These are phyloP conservation scores for Meteorus sp. DNA, from an alignment of 1,140 invertebrate genomes.

Conservation along the genomic window DNA sequence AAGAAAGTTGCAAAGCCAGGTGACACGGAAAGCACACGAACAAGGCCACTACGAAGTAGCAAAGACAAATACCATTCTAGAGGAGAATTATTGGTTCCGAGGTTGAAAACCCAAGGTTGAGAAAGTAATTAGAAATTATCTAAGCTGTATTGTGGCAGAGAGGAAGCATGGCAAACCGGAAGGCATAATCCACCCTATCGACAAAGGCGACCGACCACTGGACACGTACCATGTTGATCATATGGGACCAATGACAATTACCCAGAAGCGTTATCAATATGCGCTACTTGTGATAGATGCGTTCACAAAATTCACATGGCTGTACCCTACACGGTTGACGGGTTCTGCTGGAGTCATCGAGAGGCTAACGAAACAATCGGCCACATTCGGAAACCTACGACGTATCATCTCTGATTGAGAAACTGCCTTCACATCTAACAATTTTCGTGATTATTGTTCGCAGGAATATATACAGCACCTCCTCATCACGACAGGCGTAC, in stretches of 20 bases:
- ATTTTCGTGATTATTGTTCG: conserved; percentile 41
- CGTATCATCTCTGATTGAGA: conserved; percentile 44
- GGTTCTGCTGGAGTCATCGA: conserved; percentile 32
- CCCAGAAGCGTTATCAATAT: conserved; percentile 51
- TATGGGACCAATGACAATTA: conserved; percentile 39
- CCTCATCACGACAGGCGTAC: conserved; percentile 33
- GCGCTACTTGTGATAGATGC: conserved; percentile 45
- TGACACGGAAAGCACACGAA: conserved; percentile 17
- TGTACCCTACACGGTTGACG: conserved; percentile 43
- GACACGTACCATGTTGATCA: conserved; percentile 32
- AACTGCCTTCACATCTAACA: conserved; percentile 46
- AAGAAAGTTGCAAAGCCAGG: conserved; percentile 22
- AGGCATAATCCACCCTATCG: conserved; percentile 36
- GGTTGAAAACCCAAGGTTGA: conserved; percentile 29
- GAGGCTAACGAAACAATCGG: conserved; percentile 35
- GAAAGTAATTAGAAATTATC: conserved; percentile 38
- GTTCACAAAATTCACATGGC: conserved; percentile 52
- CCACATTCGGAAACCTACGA: conserved; percentile 44
- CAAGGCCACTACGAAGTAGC: conserved; percentile 14
- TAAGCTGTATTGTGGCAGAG: conserved; percentile 39
- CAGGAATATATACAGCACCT: conserved; percentile 40
- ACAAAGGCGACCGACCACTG: conserved; percentile 32
- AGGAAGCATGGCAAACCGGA: conserved; percentile 35
- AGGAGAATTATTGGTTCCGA: conserved; percentile 30
- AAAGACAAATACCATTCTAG: conserved; percentile 28